These are phyloP conservation scores for Goniozus legneri DNA, from an alignment of 1,140 invertebrate species.

Conservation along the genomic window DNA sequence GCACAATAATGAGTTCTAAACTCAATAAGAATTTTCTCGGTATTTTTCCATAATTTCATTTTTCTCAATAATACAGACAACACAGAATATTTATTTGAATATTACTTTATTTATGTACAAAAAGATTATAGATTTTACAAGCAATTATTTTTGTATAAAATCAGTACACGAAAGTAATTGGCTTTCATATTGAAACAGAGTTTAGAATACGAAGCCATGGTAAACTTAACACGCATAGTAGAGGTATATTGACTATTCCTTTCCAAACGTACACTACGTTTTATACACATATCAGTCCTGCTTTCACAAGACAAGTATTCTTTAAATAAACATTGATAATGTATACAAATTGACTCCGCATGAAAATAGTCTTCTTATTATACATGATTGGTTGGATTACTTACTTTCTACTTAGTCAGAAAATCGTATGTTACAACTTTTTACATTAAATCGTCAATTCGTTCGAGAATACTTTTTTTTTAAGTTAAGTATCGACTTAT, in stretches of 20 bases:
- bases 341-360: constrained; percentile 49
- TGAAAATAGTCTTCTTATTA: constrained; percentile 44
- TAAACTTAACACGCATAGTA: constrained; percentile 39
- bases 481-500: constrained; percentile 49
- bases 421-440: constrained; percentile 47
- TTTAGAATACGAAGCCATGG: constrained; percentile 41
- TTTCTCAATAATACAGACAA: too few species aligned
- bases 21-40: too few species aligned
- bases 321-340: constrained; percentile 41
- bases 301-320: constrained; percentile 27
- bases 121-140: constrained; percentile 36
- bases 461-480: constrained; percentile 41
- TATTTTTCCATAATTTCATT: too few species aligned
- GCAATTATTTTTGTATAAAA: constrained; percentile 28
- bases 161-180: constrained; percentile 45
- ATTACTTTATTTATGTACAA: constrained; percentile 49
- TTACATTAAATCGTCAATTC: constrained; percentile 47
- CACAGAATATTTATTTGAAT: constrained; percentile 41
- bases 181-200: constrained; percentile 37
- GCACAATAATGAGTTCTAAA: too few species aligned
- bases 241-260: constrained; percentile 51
- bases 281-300: constrained; percentile 37
- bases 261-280: constrained; percentile 34
- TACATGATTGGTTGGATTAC: constrained; percentile 39
- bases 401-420: constrained; percentile 28